A percentile compares a stretch with the other conserved stretches of the same genome.
Conservation (phyloP, 2,113 vertebrate species). For the Cyanoderma ruficeps region DNA sequence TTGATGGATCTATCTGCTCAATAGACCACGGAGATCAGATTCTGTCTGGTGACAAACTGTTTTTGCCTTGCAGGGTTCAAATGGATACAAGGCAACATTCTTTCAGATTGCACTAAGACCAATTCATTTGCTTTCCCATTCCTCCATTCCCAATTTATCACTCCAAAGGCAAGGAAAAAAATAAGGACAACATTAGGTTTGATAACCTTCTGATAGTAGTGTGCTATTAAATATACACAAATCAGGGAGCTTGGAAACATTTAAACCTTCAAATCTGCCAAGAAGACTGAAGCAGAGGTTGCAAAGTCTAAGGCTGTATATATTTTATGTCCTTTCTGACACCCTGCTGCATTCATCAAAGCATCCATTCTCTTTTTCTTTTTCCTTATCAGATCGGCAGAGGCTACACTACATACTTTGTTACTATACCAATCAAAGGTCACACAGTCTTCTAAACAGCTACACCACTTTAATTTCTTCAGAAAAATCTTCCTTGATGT, state of each 20-base stretch:
- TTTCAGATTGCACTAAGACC: not conserved
- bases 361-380: not conserved
- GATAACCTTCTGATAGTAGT: slow-evolving; percentile 11
- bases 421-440: not conserved
- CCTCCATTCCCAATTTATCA: not conserved
- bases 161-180: not conserved
- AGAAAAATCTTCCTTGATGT: not conserved
- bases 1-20: not conserved
- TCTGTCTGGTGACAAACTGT: not conserved
- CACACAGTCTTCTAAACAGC: not conserved
- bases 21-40: not conserved
- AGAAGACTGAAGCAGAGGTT: not conserved
- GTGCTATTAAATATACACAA: slow-evolving; percentile 20
- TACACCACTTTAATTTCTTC: not conserved
- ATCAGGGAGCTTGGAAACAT: not conserved
- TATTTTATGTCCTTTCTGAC: not conserved
- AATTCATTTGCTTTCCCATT: not conserved
- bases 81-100: not conserved
- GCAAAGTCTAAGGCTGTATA: not conserved
- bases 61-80: not conserved
- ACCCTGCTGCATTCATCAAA: not conserved
- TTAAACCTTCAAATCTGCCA: not conserved
- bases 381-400: not conserved
- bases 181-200: not conserved
- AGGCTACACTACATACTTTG: not conserved